Evolutionary conservation across 2,888 invertebrate genomes (phyloP).

Genomic region (Melieria omissa): DNA sequence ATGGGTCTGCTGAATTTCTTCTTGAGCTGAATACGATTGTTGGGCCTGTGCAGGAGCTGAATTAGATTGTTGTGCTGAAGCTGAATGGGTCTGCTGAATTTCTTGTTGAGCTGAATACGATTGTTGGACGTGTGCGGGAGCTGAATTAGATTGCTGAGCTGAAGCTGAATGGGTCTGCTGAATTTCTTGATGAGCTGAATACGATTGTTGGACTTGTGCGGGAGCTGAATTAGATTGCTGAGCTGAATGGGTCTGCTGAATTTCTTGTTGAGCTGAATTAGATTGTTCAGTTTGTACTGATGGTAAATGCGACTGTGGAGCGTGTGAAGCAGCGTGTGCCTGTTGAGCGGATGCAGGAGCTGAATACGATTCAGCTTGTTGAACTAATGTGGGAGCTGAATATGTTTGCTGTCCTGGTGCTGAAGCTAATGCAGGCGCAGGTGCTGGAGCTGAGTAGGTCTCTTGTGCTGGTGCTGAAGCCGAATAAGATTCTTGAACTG

Average conservation of each 20-base stretch:
- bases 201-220: no score
- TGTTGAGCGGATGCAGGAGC: constrained; percentile 24
- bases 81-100: background rate
- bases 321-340: background rate
- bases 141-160: constrained; percentile 18
- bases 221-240: no score
- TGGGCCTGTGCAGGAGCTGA: constrained; percentile 33
- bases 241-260: no score
- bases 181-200: constrained; percentile 17
- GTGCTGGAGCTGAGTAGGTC: constrained; percentile 9
- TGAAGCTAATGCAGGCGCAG: background rate
- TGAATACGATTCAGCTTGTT: constrained; percentile 28
- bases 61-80: constrained; percentile 30
- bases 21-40: constrained; percentile 32
- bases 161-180: no score
- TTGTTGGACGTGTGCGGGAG: constrained; percentile 30
- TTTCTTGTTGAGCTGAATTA: constrained; percentile 32
- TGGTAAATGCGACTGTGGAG: constrained; percentile 14
- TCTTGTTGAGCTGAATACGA: constrained; percentile 25
- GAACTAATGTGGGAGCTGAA: no score
- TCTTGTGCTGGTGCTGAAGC: constrained; percentile 27
- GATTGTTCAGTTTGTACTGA: constrained; percentile 32
- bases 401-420: constrained; percentile 3
- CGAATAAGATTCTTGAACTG: constrained; percentile 18
- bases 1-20: background rate